These are phyloP conservation scores for Phaethornis superciliosus DNA, from an alignment of 2,113 vertebrate species.

Conservation along the genomic window DNA sequence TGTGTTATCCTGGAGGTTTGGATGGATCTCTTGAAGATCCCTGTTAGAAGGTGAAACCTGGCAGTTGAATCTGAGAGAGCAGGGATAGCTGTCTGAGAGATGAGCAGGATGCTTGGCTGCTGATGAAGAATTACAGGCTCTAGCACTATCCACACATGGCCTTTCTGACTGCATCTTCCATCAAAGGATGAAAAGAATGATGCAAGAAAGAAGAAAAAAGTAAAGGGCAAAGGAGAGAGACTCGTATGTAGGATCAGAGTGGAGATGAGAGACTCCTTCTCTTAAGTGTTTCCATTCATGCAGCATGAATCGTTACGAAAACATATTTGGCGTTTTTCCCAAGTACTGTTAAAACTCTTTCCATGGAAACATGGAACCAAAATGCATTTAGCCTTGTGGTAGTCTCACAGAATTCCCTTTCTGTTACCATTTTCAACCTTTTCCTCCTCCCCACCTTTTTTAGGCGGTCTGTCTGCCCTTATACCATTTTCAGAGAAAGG, in stretches of 20 bases:
- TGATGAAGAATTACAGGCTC: neutral
- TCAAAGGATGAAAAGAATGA: neutral
- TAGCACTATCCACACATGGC: neutral
- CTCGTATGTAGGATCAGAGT: neutral
- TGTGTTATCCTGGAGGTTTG: neutral
- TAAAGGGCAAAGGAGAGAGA: neutral
- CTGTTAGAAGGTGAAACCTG: neutral
- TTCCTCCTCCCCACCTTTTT: neutral
- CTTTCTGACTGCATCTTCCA: neutral
- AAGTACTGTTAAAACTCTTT: conserved; percentile 1
- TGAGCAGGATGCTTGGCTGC: neutral
- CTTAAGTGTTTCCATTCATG: neutral
- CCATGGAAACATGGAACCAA: neutral
- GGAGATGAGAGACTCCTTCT: neutral
- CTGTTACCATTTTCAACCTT: neutral
- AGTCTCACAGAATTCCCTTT: neutral
- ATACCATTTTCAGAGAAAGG: neutral
- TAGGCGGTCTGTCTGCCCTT: neutral
- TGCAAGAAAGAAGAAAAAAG: neutral
- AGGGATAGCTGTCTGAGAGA: neutral
- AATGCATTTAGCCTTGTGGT: neutral
- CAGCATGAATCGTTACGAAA: neutral
- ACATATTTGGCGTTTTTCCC: neutral
- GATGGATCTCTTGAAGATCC: neutral
- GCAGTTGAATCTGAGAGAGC: neutral